Base-by-base conservation (phyloP, 2,888 invertebrate species). In the Clivina fossor region DNA sequence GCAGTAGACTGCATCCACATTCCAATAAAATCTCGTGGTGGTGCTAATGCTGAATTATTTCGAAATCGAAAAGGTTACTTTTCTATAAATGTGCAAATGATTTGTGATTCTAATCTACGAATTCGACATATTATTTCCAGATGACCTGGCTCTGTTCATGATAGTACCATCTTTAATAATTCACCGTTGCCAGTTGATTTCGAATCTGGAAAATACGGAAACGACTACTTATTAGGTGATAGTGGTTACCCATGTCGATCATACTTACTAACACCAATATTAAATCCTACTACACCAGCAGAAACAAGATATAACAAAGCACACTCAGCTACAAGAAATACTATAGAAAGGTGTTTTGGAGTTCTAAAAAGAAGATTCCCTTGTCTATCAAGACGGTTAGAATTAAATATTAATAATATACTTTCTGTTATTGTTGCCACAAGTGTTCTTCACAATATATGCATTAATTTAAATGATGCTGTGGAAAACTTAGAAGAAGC, bases 111-210 rank as follows among this genome's bases (percentile, higher is more conserved):
- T 8, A 28, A 58, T 40, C 54, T 65, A 32, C 56, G 56, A 40
- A 63, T 66, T 8, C 32, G 24, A 43, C 26, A 62, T 28, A 58
- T 60, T 24, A 62, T 64, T 7, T 59, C 61, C 8, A 44, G 64
- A 20, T 66, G 65, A 65, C 63, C 58, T 53, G 66, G 65, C 11
- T 62, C 60, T 2, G 44, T 58, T 1, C 65, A 66, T 56, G 66
- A 68, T 57, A 44, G 48, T 20, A 65, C 62, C 11, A 64, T 68
- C 13, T 68, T 67, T 53, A 59, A 62, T 37, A 61, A 62, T 47
- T 64, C 49, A 2, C 44, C 43, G 8, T 49, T 62, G 28, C 58
- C 53, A 32, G 38, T 18, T 38, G 16, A 38, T 38, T 38, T 38
- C 5, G 9, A 24, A 24, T 24, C 26, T 24, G 26, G 26, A 7